Conservation (phyloP, 2,113 vertebrate genomes). For the Trochalopteron elliotii region DNA sequence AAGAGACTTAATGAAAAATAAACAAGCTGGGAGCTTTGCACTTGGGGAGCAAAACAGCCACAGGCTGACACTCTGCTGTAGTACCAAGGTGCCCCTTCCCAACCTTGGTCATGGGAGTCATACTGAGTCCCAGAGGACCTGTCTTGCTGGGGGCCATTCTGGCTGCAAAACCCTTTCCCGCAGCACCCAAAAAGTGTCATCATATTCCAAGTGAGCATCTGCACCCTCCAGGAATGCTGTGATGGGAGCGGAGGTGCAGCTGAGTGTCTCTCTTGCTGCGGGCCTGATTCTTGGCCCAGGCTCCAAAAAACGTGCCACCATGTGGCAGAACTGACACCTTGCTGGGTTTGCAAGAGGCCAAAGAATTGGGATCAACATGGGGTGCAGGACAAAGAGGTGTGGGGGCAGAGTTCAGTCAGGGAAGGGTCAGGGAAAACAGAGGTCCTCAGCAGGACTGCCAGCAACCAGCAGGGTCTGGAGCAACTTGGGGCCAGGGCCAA, state of each 20-base stretch:
- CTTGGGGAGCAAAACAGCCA: background rate
- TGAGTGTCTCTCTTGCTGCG: background rate
- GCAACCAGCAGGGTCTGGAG: background rate
- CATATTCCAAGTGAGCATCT: background rate
- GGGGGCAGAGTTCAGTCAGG: background rate
- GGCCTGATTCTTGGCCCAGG: background rate
- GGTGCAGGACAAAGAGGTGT: background rate
- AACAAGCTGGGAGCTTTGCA: background rate
- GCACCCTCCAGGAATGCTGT: background rate
- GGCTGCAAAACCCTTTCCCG: background rate
- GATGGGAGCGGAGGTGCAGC: background rate
- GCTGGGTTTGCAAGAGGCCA: background rate
- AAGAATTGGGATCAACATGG: background rate
- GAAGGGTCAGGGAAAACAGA: background rate
- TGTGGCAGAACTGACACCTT: background rate
- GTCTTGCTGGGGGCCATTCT: background rate
- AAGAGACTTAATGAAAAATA: conserved; percentile 28
- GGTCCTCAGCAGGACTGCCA: background rate
- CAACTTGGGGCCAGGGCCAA: rapidly evolving
- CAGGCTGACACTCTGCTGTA: background rate
- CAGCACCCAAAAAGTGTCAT: background rate
- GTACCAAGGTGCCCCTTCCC: background rate
- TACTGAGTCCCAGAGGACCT: background rate
- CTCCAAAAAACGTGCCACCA: background rate
- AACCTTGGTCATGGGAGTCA: background rate